Percentiles rank a stretch among this genome's conserved stretches.
Evolutionary conservation across 23 tunicate species (phyloP).

Genomic region (Oikopleura albicans): DNA sequence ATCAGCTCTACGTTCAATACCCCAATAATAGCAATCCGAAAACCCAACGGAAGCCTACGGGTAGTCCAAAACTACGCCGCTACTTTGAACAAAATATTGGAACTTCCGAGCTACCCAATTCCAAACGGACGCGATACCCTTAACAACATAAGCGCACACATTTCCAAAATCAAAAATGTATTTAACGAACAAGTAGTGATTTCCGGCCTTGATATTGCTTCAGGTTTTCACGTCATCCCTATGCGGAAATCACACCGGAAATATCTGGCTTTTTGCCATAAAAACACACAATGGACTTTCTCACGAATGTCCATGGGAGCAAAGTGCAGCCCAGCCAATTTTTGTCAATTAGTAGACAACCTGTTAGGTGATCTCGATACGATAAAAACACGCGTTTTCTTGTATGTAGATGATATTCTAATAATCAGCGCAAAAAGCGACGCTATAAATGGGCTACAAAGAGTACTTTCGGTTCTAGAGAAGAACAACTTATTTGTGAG

Average conservation of each 20-base stretch:
- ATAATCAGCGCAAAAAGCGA: not conserved
- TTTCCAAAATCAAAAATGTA: not conserved
- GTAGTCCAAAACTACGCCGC: not conserved
- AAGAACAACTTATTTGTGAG: not conserved
- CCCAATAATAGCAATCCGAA: not conserved
- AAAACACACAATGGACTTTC: not conserved
- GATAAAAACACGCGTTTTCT: not conserved
- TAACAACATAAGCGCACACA: not conserved
- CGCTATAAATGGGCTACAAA: not conserved
- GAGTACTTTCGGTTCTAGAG: not conserved
- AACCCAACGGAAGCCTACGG: not conserved
- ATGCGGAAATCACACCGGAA: not conserved
- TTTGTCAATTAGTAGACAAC: not conserved
- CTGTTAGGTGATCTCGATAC: not conserved
- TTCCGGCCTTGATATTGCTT: not conserved
- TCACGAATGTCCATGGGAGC: not conserved
- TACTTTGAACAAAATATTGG: not conserved
- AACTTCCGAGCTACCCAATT: not conserved
- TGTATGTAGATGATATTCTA: not conserved
- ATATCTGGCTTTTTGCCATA: not conserved
- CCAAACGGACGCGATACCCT: not conserved
- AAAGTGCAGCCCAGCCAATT: not conserved
- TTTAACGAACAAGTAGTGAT: not conserved
- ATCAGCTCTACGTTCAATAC: not conserved
- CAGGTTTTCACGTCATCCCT: not conserved